These are phyloP conservation scores for Tenualosa ilisha DNA, from an alignment of 2,797 vertebrate genomes.

Conservation along the genomic window DNA sequence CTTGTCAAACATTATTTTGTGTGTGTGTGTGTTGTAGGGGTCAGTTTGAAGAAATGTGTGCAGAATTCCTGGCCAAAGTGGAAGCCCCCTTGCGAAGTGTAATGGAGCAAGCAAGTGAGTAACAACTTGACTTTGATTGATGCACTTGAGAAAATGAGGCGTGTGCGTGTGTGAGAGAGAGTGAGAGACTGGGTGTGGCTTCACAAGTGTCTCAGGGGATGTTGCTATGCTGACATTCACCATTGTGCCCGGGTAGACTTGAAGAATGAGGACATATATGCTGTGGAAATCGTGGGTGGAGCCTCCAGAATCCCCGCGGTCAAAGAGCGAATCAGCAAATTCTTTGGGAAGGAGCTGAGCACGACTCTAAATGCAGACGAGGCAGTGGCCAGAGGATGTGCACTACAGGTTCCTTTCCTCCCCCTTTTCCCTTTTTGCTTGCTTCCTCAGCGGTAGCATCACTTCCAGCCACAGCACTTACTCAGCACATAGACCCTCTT, in stretches of 20 bases:
- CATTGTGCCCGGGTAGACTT: slow-evolving; percentile 71
- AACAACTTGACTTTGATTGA: background rate
- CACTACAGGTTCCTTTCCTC: slow-evolving; percentile 82
- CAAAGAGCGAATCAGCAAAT: slow-evolving; percentile 92
- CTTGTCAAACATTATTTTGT: background rate
- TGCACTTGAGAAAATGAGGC: background rate
- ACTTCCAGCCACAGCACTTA: background rate
- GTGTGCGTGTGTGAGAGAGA: background rate
- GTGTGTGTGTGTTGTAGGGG: slow-evolving; percentile 68
- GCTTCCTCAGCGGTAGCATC: background rate
- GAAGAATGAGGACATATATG: slow-evolving; percentile 92
- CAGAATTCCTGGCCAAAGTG: slow-evolving; percentile 85
- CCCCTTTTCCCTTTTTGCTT: slow-evolving; percentile 4
- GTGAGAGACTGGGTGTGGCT: background rate
- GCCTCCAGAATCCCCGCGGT: slow-evolving; percentile 91
- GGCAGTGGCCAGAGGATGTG: slow-evolving; percentile 93
- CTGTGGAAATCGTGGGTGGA: slow-evolving; percentile 94
- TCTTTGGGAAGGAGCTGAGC: slow-evolving; percentile 94
- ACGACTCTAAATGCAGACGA: slow-evolving; percentile 97
- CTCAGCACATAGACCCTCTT: background rate
- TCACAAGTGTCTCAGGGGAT: background rate
- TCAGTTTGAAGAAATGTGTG: slow-evolving; percentile 94
- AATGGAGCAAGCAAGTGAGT: slow-evolving; percentile 96
- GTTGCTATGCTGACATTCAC: slow-evolving; percentile 4
- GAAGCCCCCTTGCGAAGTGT: slow-evolving; percentile 89